Percentiles rank a stretch among this genome's conserved stretches.
Conservation (phyloP, 2,797 vertebrate species). For the Decapterus maruadsi region DNA sequence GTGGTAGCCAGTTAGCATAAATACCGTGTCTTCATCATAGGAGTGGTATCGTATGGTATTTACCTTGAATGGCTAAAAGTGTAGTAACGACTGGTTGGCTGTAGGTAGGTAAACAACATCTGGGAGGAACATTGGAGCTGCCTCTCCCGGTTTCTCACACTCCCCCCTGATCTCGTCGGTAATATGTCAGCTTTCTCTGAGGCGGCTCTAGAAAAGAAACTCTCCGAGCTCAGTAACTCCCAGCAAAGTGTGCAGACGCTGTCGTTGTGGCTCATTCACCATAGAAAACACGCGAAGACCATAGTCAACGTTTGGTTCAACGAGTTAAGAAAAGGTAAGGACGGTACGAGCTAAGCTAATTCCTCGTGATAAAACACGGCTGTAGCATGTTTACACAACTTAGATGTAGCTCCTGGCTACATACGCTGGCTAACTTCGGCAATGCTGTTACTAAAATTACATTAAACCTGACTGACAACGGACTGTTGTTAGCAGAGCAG, state of each 20-base stretch:
- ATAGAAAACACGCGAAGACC: constrained; percentile 89
- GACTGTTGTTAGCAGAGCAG: neutral
- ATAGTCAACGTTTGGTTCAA: constrained; percentile 88
- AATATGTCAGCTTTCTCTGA: constrained; percentile 90
- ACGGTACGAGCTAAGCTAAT: constrained; percentile 1
- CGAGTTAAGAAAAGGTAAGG: constrained; percentile 87
- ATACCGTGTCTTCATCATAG: neutral
- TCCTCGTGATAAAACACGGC: neutral
- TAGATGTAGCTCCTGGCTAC: neutral
- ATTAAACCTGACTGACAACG: neutral
- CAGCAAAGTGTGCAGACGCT: constrained; percentile 90
- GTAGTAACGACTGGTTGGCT: neutral
- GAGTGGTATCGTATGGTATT: neutral
- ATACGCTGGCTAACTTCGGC: constrained; percentile 6
- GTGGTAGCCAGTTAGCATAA: neutral
- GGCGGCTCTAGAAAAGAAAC: constrained; percentile 88
- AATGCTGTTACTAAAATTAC: neutral
- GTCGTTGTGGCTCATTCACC: constrained; percentile 89
- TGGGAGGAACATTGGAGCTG: constrained; percentile 44
- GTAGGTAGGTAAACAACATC: neutral
- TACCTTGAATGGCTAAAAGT: constrained; percentile 29
- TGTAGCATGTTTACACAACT: neutral
- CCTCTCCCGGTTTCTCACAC: constrained; percentile 36
- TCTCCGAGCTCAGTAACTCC: constrained; percentile 90
- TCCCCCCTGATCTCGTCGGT: constrained; percentile 48